Conservation (phyloP, 2,888 invertebrate genomes). For the Ophion slaviceki region DNA sequence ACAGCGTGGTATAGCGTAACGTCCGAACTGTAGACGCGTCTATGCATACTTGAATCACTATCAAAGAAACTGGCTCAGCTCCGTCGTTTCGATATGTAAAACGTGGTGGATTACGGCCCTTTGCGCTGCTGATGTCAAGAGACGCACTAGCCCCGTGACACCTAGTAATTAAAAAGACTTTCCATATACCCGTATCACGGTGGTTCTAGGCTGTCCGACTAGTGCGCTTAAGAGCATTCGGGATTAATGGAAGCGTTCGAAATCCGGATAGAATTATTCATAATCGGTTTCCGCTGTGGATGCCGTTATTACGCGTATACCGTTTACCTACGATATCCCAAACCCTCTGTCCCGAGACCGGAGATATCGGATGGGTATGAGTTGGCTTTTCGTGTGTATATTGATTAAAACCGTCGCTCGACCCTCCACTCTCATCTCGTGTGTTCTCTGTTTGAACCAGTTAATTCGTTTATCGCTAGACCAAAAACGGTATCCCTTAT, state of each 20-base stretch:
- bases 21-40: not conserved
- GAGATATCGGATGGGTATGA: not conserved
- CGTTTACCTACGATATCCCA: conserved; percentile 30
- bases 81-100: not conserved
- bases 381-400: conserved; percentile 30
- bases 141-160: not conserved
- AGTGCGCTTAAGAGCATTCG: conserved; percentile 33
- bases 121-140: not conserved
- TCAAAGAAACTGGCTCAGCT: not conserved
- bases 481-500: conserved; percentile 29
- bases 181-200: not conserved
- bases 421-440: conserved; percentile 9
- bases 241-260: conserved; percentile 51
- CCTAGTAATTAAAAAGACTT: not conserved
- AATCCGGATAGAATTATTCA: conserved; percentile 61
- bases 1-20: not conserved
- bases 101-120: not conserved
- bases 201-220: not conserved
- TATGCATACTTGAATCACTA: not conserved
- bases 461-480: conserved; percentile 41
- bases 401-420: conserved; percentile 37
- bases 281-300: conserved; percentile 55
- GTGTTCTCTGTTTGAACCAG: conserved; percentile 17
- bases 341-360: not conserved
- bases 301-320: conserved; percentile 31